Conservation (phyloP, 2,113 vertebrate genomes). For the Rhagologus leucostigma region DNA sequence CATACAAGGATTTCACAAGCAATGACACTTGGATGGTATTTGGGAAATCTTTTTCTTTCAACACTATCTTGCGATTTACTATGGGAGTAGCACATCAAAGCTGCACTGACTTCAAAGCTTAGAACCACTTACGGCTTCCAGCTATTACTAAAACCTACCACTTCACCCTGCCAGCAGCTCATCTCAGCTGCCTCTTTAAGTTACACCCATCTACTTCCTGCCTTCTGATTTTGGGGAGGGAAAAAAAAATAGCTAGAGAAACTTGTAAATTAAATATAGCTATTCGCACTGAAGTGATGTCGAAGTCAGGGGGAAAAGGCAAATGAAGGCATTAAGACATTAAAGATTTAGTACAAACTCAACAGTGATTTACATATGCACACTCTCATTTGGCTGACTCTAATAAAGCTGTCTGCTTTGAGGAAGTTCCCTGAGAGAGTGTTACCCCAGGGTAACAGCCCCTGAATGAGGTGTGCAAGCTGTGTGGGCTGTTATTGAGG, state of each 20-base stretch:
- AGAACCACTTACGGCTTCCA: slow-evolving; percentile 66
- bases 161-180: slow-evolving; percentile 58
- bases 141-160: slow-evolving; percentile 68
- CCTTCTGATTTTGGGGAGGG: background rate
- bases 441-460: background rate
- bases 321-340: slow-evolving; percentile 20
- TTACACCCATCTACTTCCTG: slow-evolving; percentile 53
- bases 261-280: slow-evolving; percentile 47
- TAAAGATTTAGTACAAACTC: background rate
- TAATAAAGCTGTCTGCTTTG: background rate
- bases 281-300: background rate
- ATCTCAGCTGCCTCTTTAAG: slow-evolving; percentile 46
- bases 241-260: background rate
- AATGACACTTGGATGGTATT: slow-evolving; percentile 55
- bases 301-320: background rate
- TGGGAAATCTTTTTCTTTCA: slow-evolving; percentile 69
- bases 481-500: background rate
- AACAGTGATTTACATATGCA: background rate
- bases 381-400: background rate
- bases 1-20: slow-evolving; percentile 56
- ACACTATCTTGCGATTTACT: slow-evolving; percentile 69
- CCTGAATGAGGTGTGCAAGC: background rate
- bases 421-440: background rate
- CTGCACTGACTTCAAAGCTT: slow-evolving; percentile 76
- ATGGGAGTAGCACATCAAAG: slow-evolving; percentile 76